phyloP scores from a whole-genome alignment of 2,888 invertebrate species.

The Pachycephus smyrnensis region DNA sequence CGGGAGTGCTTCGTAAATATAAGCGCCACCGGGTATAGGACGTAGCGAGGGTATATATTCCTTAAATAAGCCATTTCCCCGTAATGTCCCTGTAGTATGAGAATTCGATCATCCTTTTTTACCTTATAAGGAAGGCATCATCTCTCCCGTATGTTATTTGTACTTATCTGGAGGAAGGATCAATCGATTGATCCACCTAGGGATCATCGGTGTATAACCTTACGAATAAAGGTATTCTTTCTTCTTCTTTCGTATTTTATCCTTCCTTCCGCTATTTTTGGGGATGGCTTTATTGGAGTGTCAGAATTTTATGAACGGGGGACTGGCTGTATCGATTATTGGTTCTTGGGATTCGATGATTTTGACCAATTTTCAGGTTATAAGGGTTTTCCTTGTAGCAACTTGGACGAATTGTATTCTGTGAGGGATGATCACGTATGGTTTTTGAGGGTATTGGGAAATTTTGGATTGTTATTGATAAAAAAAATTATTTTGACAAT shows the following conservation, averaged over 20 bases:
- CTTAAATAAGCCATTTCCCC: not conserved
- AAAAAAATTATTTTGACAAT: too few relatives aligned
- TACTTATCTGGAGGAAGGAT: not conserved
- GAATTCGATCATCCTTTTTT: not conserved
- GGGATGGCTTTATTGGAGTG: not conserved
- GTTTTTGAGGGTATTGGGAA: too few relatives aligned
- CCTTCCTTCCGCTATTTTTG: not conserved
- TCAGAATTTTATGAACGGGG: not conserved
- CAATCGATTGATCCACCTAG: not conserved
- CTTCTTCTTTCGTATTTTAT: not conserved
- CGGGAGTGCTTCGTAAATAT: slow-evolving; percentile 49
- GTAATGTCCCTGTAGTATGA: not conserved
- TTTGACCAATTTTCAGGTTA: not conserved
- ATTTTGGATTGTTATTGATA: too few relatives aligned
- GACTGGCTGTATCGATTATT: not conserved
- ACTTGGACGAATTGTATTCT: too few relatives aligned
- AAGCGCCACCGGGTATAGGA: slow-evolving; percentile 14
- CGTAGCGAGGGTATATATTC: not conserved
- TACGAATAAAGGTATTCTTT: not conserved
- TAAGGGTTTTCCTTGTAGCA: too few relatives aligned
- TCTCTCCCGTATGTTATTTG: not conserved
- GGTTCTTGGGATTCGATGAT: not conserved
- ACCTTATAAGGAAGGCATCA: not conserved
- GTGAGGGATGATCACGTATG: too few relatives aligned
- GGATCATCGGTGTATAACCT: not conserved